phyloP scores from a whole-genome alignment of 2,888 invertebrate genomes.

The Dryomyza anilis region DNA sequence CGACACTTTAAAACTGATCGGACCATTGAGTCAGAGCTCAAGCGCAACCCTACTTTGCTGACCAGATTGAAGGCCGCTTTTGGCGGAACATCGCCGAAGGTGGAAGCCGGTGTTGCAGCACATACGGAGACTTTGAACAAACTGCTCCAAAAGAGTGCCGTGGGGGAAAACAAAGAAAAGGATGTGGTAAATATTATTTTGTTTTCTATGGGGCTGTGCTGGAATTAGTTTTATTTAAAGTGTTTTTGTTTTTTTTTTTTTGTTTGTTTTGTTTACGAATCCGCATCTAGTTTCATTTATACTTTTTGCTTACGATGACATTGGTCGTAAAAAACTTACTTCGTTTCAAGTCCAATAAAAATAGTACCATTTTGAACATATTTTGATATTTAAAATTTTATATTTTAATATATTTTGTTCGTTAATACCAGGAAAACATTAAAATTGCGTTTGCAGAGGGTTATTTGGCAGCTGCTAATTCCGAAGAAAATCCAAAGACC shows the following conservation, averaged over 20 bases:
- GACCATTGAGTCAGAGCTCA: conserved; percentile 71
- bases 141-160: conserved; percentile 43
- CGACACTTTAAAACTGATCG: conserved; percentile 83
- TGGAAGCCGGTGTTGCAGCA: conserved; percentile 42
- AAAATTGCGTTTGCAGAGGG: conserved; percentile 93
- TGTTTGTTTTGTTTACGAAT: neutral
- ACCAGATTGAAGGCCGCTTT: conserved; percentile 67
- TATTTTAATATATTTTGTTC: neutral
- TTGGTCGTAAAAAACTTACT: too few species aligned
- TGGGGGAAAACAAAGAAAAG: conserved; percentile 37
- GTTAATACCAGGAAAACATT: conserved; percentile 68
- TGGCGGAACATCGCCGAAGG: conserved; percentile 43
- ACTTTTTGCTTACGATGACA: too few species aligned
- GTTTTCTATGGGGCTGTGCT: neutral
- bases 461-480: conserved; percentile 74
- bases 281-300: neutral
- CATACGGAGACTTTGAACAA: conserved; percentile 52
- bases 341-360: too few species aligned
- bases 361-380: neutral
- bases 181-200: conserved; percentile 39
- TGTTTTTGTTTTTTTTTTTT: too few species aligned
- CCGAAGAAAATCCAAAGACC: conserved; percentile 58
- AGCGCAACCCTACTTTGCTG: conserved; percentile 74
- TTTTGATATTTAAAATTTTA: neutral
- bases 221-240: neutral